phyloP scores from a whole-genome alignment of 1,140 invertebrate species.

The Habropoda laboriosa region DNA sequence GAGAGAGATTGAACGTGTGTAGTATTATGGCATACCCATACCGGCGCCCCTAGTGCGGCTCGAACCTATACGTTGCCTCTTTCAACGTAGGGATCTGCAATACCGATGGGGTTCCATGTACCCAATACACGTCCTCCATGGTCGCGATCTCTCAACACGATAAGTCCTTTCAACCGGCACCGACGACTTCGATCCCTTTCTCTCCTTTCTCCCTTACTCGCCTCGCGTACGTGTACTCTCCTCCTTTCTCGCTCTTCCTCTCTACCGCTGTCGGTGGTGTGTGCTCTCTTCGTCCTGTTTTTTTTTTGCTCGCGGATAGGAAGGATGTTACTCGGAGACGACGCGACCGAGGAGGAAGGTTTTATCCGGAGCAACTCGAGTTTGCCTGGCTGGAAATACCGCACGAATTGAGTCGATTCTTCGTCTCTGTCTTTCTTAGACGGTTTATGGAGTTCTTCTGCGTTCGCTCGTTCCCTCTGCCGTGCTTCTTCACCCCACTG shows the following conservation, averaged over 20 bases:
- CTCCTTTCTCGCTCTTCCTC: not conserved
- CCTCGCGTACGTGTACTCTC: conserved; percentile 8
- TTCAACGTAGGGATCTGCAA: conserved; percentile 54
- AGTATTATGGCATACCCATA: conserved; percentile 24
- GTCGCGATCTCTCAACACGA: conserved; percentile 65
- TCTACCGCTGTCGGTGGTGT: too few species aligned
- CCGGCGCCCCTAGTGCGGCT: not conserved
- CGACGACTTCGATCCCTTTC: conserved; percentile 48
- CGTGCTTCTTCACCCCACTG: not conserved
- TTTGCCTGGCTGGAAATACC: conserved; percentile 51
- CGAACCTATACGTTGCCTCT: conserved; percentile 22
- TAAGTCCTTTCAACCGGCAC: conserved; percentile 66
- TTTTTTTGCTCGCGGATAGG: conserved; percentile 43
- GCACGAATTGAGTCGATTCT: conserved; percentile 49
- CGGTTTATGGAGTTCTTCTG: too few species aligned
- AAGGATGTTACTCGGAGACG: conserved; percentile 61
- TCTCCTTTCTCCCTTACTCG: conserved; percentile 46
- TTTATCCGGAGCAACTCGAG: conserved; percentile 60
- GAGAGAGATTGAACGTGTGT: not conserved
- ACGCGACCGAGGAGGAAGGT: conserved; percentile 56
- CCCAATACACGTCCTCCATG: conserved; percentile 52
- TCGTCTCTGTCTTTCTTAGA: conserved; percentile 28
- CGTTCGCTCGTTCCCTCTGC: not conserved
- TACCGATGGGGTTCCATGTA: conserved; percentile 61
- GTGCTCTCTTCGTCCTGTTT: too few species aligned